phyloP scores from a whole-genome alignment of 2,113 vertebrate genomes.

The Sakesphorus luctuosus region DNA sequence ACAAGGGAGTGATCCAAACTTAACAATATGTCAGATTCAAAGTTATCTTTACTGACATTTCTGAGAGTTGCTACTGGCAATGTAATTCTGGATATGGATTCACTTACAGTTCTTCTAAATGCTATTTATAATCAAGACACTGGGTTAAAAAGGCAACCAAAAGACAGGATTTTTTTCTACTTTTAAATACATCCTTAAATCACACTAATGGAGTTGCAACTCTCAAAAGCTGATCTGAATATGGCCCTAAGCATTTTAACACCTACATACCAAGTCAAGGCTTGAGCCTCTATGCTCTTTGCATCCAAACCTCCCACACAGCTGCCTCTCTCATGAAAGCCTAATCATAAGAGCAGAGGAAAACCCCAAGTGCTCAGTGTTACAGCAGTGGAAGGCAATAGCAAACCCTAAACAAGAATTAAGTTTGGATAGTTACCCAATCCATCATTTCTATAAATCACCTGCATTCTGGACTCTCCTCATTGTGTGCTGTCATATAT shows the following conservation, averaged over 20 bases:
- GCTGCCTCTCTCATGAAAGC: neutral
- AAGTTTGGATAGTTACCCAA: neutral
- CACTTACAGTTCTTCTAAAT: neutral
- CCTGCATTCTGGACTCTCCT: neutral
- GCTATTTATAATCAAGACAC: neutral
- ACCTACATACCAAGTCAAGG: neutral
- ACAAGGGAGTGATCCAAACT: constrained; percentile 13
- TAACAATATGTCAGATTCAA: constrained; percentile 33
- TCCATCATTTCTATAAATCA: neutral
- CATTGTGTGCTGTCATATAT: neutral
- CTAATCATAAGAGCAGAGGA: neutral
- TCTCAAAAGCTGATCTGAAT: neutral
- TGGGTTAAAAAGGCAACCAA: neutral
- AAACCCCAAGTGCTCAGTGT: neutral
- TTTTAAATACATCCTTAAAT: neutral
- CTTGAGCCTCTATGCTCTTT: neutral
- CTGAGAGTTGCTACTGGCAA: neutral
- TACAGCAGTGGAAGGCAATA: neutral
- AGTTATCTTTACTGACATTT: constrained; percentile 49
- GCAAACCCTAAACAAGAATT: neutral
- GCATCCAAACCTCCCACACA: neutral
- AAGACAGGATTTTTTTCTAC: neutral
- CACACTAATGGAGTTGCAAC: neutral
- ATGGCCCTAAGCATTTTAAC: neutral
- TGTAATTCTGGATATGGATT: constrained; percentile 11